Evolutionary conservation across 2,888 invertebrate genomes (phyloP).

Genomic region (Mythimna albipuncta): DNA sequence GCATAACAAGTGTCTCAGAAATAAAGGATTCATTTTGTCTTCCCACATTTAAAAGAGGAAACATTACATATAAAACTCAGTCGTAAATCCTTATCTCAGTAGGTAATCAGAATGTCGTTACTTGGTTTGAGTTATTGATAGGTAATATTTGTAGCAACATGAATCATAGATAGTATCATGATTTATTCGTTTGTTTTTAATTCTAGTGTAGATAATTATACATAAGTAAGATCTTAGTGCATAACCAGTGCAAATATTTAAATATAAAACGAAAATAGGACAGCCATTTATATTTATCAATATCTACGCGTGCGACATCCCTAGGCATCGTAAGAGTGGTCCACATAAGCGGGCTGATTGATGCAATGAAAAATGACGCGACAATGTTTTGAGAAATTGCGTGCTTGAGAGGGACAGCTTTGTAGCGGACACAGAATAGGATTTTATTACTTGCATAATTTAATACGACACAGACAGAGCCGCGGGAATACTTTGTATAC

Average conservation of each 20-base stretch:
- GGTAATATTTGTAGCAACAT: slow-evolving; percentile 21
- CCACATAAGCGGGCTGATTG: slow-evolving; percentile 85
- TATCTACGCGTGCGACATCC: slow-evolving; percentile 72
- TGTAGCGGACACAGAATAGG: slow-evolving; percentile 79
- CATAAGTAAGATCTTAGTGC: slow-evolving; percentile 19
- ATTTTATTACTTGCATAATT: slow-evolving; percentile 89
- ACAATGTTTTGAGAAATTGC: slow-evolving; percentile 89
- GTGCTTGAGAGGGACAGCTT: slow-evolving; percentile 79
- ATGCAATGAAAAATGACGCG: slow-evolving; percentile 90
- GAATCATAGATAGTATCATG: slow-evolving; percentile 43
- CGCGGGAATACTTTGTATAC: slow-evolving; percentile 75
- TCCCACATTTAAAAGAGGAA: slow-evolving; percentile 47
- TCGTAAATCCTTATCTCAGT: slow-evolving; percentile 31
- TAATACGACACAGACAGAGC: slow-evolving; percentile 83
- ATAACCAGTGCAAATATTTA: slow-evolving; percentile 21
- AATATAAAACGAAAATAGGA: neutral
- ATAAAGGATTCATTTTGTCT: slow-evolving; percentile 38
- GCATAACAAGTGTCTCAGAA: slow-evolving; percentile 50
- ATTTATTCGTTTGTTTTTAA: slow-evolving; percentile 48
- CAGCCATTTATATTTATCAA: neutral
- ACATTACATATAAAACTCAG: slow-evolving; percentile 45
- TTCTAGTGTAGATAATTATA: neutral
- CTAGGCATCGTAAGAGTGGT: slow-evolving; percentile 70
- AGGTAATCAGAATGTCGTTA: slow-evolving; percentile 39
- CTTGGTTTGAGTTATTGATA: slow-evolving; percentile 25